phyloP scores from a whole-genome alignment of 2,888 invertebrate genomes.

The Ormyrus rosae region DNA sequence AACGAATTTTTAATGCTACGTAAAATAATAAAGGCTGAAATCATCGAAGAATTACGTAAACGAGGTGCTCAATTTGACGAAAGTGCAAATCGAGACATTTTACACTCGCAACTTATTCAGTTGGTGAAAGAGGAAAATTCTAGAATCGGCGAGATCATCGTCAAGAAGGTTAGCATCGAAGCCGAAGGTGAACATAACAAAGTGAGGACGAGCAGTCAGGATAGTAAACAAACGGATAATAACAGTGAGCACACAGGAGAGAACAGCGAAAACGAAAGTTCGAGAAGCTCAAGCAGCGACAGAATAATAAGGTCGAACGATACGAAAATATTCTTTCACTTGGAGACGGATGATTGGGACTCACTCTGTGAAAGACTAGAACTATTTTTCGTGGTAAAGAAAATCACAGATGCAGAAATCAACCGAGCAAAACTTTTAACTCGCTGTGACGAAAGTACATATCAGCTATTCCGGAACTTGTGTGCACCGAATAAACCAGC shows the following conservation, averaged over 20 bases:
- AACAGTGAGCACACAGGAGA: not conserved
- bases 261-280: no score
- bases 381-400: no score
- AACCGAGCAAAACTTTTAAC: no score
- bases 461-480: no score
- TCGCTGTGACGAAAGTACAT: no score
- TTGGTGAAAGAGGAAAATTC: not conserved
- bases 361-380: not conserved
- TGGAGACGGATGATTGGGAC: no score
- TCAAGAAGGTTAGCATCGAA: not conserved
- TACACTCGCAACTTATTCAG: not conserved
- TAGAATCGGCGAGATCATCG: not conserved
- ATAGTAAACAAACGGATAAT: not conserved
- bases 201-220: not conserved
- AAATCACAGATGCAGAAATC: no score
- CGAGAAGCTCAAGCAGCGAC: not conserved
- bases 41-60: not conserved
- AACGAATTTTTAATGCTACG: no score
- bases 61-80: not conserved
- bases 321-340: not conserved
- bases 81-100: not conserved
- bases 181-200: not conserved
- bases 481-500: constrained; percentile 60
- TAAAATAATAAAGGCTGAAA: no score
- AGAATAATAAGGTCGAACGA: not conserved